Base-by-base conservation (phyloP, 1,140 invertebrate species). In the Lanistes nyassanus region DNA sequence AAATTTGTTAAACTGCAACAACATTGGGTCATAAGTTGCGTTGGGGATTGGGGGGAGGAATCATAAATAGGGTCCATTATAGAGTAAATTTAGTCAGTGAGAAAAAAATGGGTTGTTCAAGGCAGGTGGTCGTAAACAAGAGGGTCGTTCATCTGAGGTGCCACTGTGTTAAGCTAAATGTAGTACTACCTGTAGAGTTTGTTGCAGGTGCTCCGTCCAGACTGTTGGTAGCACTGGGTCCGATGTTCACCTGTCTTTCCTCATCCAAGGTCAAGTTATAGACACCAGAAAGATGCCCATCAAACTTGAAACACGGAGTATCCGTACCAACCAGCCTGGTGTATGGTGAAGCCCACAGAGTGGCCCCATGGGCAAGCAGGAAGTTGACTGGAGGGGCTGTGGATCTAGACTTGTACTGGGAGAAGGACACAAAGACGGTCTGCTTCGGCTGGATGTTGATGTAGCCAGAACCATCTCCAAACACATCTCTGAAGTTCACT, bases 331-430 rank as follows among this genome's bases (percentile, higher is more conserved):
- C 77, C 7, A 85, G 36, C 53, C 81, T 70, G 60, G 80, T 75
- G 53, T 84, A 80, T 31, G 80, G 75, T n/a, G 83, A 80, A 1
- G 76, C 76, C 77, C 79, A 83, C 74, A 85, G 53, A 47, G 80
- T 71, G 16, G 79, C 77, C 2, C 79, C 79, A 23, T 76, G 51
- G 36, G 81, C 78, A 31, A 85, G 75, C 29, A 78, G 68, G 70
- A 83, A 83, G 73, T 84, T 85, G n/a, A 77, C 70, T 5, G 84
- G 84, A 55, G 83, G 84, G 9, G 80, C 75, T 19, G 83, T 82
- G 29, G 81, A 58, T 4, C 79, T 64, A 36, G 75, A 37, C 6
- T 56, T 58, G 74, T 76, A 84, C 53, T 75, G 47, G 23, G 79
- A 77, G 75, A 78, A 83, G 42, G 84, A 83, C 9, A 85, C 58